A percentile compares a stretch with the other conserved stretches of the same genome.
phyloP scores from a whole-genome alignment of 2,888 invertebrate species.

The Prenolepis imparis region DNA sequence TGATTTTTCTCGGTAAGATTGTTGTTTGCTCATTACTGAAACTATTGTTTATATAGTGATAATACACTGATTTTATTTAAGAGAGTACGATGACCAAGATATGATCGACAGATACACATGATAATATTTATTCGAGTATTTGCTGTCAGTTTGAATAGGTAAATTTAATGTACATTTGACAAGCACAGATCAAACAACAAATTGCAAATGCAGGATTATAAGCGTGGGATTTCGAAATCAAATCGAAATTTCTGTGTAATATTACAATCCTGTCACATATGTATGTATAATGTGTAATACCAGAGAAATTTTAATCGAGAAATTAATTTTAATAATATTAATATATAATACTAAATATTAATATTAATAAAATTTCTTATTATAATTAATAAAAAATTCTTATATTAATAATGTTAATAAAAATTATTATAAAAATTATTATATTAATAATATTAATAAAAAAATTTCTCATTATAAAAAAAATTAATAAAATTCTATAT shows the following conservation, averaged over 20 bases:
- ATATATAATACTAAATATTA: neutral
- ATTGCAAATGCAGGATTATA: constrained; percentile 9
- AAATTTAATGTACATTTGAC: constrained; percentile 20
- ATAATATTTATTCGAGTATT: neutral
- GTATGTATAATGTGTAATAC: neutral
- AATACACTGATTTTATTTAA: neutral
- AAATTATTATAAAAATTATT: no score
- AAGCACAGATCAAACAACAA: neutral
- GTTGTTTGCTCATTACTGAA: neutral
- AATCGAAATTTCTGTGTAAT: constrained; percentile 7
- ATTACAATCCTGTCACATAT: neutral
- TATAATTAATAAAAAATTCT: no score
- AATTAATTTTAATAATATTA: neutral
- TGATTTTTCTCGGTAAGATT: neutral
- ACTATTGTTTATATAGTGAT: neutral
- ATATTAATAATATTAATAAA: no score
- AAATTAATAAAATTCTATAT: no score
- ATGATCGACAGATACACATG: neutral
- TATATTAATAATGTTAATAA: no score
- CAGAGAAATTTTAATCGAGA: neutral
- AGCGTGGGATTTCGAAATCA: neutral
- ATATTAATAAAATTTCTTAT: neutral
- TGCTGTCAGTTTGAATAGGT: neutral
- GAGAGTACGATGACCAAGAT: neutral
- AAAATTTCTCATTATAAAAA: no score